These are phyloP conservation scores for Fistularia commersonii DNA, from an alignment of 2,797 vertebrate species.

Conservation along the genomic window DNA sequence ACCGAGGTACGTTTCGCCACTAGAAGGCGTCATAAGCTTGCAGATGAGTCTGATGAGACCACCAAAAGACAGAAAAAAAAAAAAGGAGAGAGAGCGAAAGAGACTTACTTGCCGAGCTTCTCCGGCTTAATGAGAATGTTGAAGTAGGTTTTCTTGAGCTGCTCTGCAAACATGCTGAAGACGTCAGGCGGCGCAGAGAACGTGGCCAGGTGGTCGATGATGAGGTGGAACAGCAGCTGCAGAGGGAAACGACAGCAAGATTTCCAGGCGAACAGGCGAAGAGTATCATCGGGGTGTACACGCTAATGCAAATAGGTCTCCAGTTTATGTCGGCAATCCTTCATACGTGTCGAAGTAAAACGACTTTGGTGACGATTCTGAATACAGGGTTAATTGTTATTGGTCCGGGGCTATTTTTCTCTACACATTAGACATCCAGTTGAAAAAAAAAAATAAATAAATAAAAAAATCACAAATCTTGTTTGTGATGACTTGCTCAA, in stretches of 20 bases:
- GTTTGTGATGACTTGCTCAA: no score
- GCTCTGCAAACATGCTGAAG: slow-evolving; percentile 91
- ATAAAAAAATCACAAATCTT: no score
- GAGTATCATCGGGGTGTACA: not conserved
- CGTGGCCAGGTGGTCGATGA: slow-evolving; percentile 88
- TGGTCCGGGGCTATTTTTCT: no score
- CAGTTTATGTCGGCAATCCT: no score
- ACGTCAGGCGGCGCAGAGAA: slow-evolving; percentile 86
- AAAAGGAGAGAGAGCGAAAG: not conserved
- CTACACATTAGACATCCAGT: no score
- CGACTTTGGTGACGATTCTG: no score
- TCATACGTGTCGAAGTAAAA: no score
- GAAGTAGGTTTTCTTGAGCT: slow-evolving; percentile 95
- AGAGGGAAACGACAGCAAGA: slow-evolving; percentile 19
- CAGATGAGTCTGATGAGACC: slow-evolving; percentile 11
- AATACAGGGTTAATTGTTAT: no score
- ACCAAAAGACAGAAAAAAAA: no score
- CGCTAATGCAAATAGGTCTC: no score
- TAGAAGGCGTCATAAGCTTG: slow-evolving; percentile 52
- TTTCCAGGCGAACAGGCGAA: not conserved
- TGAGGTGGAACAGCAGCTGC: slow-evolving; percentile 90
- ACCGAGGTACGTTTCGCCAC: slow-evolving; percentile 41
- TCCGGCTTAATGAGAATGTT: slow-evolving; percentile 95
- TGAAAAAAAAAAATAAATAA: no score
- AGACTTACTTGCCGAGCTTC: slow-evolving; percentile 86